Conservation (phyloP, 1,140 invertebrate species). For the Eupeodes corollae region DNA sequence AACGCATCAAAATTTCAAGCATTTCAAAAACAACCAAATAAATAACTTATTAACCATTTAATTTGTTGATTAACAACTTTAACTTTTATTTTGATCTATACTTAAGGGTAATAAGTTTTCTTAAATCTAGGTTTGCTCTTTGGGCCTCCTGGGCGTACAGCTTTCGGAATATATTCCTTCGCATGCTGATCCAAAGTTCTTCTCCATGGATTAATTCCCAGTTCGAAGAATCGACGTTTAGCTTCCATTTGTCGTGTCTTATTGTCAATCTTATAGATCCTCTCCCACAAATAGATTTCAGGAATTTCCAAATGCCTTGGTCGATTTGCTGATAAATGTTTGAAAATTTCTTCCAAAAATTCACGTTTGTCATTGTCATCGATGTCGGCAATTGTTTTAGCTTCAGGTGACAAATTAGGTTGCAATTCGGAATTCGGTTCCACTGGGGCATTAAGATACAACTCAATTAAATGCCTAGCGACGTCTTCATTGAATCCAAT, state of each 20-base stretch:
- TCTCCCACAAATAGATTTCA: conserved; percentile 65
- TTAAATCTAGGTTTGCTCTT: conserved; percentile 46
- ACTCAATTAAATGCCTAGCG: conserved; percentile 58
- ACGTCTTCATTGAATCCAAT: conserved; percentile 72
- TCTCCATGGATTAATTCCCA: conserved; percentile 43
- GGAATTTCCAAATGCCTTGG: conserved; percentile 46
- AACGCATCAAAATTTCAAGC: too few relatives aligned
- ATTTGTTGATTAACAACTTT: too few relatives aligned
- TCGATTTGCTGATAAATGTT: conserved; percentile 53
- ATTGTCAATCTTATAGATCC: conserved; percentile 59
- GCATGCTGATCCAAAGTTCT: conserved; percentile 51
- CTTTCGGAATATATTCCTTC: conserved; percentile 55
- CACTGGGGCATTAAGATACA: conserved; percentile 59
- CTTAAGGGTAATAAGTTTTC: conserved; percentile 49
- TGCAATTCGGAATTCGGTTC: conserved; percentile 55
- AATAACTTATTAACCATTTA: too few relatives aligned
- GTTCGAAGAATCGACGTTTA: conserved; percentile 55
- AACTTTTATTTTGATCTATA: too few relatives aligned
- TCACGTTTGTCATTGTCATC: conserved; percentile 49
- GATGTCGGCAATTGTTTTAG: conserved; percentile 53
- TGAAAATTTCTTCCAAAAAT: conserved; percentile 58
- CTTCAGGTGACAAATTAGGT: conserved; percentile 54
- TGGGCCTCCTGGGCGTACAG: conserved; percentile 42
- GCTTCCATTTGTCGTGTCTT: conserved; percentile 54
- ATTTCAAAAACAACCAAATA: too few relatives aligned